Conservation (phyloP, 2,888 invertebrate genomes). For the Colletes collaris region DNA sequence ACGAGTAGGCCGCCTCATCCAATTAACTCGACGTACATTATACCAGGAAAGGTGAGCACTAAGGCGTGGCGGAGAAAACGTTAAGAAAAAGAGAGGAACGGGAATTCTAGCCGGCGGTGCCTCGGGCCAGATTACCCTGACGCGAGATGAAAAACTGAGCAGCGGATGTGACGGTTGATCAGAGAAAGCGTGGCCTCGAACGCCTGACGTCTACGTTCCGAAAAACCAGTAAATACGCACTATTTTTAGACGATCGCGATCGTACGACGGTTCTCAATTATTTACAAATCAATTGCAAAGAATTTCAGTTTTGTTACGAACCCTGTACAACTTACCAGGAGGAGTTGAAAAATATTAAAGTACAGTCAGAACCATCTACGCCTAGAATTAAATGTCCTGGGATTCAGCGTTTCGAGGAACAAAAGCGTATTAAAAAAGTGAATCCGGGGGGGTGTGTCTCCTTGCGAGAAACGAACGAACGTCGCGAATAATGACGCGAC, state of each 20-base stretch:
- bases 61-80: conserved; percentile 62
- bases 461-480: background rate
- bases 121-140: conserved; percentile 50
- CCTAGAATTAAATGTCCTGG: too few species aligned
- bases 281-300: too few species aligned
- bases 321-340: too few species aligned
- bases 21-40: conserved; percentile 73
- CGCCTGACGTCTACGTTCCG: conserved; percentile 1
- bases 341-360: too few species aligned
- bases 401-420: too few species aligned
- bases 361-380: too few species aligned
- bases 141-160: conserved; percentile 53
- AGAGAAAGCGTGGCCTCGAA: conserved; percentile 12
- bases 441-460: too few species aligned
- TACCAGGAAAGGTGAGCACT: conserved; percentile 56
- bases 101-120: conserved; percentile 51
- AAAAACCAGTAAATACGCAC: conserved; percentile 11
- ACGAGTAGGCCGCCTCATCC: conserved; percentile 64
- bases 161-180: conserved; percentile 48
- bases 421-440: too few species aligned
- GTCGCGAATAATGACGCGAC: conserved; percentile 22
- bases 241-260: too few species aligned
- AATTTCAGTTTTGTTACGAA: too few species aligned
- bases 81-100: conserved; percentile 54
- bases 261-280: too few species aligned